These are phyloP conservation scores for Lipotes vexillifer DNA, from an alignment of 2,113 vertebrate species.

Conservation along the genomic window DNA sequence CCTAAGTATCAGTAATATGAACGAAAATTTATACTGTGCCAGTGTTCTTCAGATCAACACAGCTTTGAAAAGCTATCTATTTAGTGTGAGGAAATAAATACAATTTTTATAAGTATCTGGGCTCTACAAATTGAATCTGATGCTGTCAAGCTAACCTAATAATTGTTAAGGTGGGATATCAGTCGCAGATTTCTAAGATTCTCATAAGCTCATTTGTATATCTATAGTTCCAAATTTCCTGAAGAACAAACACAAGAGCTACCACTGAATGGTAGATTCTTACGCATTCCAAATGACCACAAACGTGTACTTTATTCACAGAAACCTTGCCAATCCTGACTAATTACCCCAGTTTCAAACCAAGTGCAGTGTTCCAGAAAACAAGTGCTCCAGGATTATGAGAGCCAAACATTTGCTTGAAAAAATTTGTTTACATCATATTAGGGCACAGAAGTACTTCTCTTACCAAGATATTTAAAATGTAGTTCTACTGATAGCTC, in stretches of 20 bases:
- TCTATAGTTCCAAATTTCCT: neutral
- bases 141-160: neutral
- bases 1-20: neutral
- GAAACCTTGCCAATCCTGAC: neutral
- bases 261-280: neutral
- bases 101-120: neutral
- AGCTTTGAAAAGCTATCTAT: neutral
- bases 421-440: neutral
- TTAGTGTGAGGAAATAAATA: neutral
- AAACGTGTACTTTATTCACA: neutral
- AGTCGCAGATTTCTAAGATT: neutral
- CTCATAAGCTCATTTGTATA: neutral
- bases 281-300: neutral
- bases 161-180: neutral
- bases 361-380: constrained; percentile 1
- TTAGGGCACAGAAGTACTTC: neutral
- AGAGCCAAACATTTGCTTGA: constrained; percentile 12
- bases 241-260: neutral
- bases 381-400: neutral
- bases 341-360: constrained; percentile 17
- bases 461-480: neutral
- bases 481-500: neutral
- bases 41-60: neutral
- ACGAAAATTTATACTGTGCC: neutral
- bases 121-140: neutral